Conservation (phyloP, 2,113 vertebrate genomes). For the Poeciliopsis retropinna region DNA sequence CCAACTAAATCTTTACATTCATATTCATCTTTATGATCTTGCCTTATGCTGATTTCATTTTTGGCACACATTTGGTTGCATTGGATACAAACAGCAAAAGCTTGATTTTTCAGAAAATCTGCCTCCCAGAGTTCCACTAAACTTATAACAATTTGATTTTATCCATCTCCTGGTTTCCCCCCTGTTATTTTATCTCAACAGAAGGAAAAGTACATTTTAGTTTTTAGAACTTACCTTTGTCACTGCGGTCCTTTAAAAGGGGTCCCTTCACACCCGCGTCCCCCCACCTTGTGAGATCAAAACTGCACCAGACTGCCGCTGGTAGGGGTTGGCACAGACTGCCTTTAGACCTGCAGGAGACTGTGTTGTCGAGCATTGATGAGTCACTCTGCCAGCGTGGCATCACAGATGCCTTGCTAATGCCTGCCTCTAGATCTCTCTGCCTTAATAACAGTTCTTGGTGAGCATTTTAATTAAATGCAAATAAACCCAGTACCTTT, state of each 20-base stretch:
- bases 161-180: background rate
- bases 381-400: conserved; percentile 61
- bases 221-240: conserved; percentile 35
- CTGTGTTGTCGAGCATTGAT: conserved; percentile 52
- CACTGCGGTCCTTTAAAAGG: background rate
- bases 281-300: conserved; percentile 26
- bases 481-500: conserved; percentile 40
- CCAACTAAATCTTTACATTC: background rate
- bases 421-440: conserved; percentile 48
- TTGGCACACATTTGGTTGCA: background rate
- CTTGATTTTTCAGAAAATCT: too few relatives aligned
- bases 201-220: background rate
- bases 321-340: conserved; percentile 37
- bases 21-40: background rate
- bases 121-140: background rate
- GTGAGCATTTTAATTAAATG: conserved; percentile 57
- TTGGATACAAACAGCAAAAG: background rate
- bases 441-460: conserved; percentile 44
- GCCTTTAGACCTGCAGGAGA: conserved; percentile 57
- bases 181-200: background rate
- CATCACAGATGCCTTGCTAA: conserved; percentile 52
- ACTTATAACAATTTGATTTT: too few relatives aligned
- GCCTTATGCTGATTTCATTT: conserved; percentile 4
- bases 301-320: conserved; percentile 32
- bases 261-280: background rate